Percentiles rank a stretch among this genome's conserved stretches.
Evolutionary conservation across 2,888 invertebrate genomes (phyloP).

Genomic region (Rhynchonema sp.): DNA sequence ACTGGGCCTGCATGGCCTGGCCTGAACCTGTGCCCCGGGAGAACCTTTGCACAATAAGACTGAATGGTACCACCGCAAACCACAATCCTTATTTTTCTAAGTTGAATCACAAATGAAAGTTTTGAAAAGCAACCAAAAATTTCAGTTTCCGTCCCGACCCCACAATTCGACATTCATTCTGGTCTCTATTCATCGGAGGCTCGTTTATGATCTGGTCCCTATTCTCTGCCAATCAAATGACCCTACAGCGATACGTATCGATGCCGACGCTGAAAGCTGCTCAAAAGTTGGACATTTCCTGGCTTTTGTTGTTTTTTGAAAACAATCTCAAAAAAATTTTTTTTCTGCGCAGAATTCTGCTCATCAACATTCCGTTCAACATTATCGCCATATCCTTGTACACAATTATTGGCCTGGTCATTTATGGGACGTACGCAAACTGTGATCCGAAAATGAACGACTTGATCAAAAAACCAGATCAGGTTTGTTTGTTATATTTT

Average conservation of each 20-base stretch:
- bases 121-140: no score
- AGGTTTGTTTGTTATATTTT: conserved; percentile 4
- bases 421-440: conserved; percentile 15
- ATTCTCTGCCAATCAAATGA: conserved; percentile 23
- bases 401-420: conserved; percentile 15
- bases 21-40: no score
- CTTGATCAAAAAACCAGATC: conserved; percentile 4
- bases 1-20: no score
- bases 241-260: conserved; percentile 20
- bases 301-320: background rate
- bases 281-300: conserved; percentile 7
- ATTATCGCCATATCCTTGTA: conserved; percentile 14
- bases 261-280: conserved; percentile 13
- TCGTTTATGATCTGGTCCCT: conserved; percentile 18
- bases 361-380: conserved; percentile 20
- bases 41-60: no score
- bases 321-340: background rate
- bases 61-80: no score
- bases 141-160: conserved; percentile 22
- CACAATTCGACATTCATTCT: conserved; percentile 18
- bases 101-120: no score
- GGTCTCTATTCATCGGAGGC: conserved; percentile 20
- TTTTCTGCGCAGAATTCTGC: conserved; percentile 13
- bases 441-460: conserved; percentile 14
- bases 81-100: no score